Conservation (phyloP, 2,888 invertebrate species). For the Melanophora roralis region DNA sequence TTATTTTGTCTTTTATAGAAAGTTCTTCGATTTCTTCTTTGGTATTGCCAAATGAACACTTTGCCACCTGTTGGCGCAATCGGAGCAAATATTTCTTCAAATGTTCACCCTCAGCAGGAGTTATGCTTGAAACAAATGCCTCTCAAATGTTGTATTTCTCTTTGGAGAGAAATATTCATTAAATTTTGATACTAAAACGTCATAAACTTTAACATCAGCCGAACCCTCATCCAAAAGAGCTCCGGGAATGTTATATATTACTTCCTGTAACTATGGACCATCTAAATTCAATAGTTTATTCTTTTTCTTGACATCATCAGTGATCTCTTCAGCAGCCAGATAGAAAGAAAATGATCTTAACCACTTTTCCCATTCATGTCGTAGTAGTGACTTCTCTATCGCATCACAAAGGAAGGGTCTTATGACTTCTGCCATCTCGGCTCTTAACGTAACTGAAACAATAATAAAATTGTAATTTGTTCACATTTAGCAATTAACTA, state of each 20-base stretch:
- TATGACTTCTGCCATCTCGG: slow-evolving; percentile 47
- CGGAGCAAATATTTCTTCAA: slow-evolving; percentile 68
- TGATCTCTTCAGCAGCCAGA: slow-evolving; percentile 59
- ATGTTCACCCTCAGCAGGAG: slow-evolving; percentile 62
- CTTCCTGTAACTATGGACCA: slow-evolving; percentile 58
- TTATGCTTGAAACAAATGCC: slow-evolving; percentile 67
- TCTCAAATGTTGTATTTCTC: slow-evolving; percentile 65
- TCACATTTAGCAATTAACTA: slow-evolving; percentile 16
- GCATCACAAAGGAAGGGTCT: slow-evolving; percentile 59
- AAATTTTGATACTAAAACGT: slow-evolving; percentile 55
- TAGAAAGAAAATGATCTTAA: slow-evolving; percentile 52
- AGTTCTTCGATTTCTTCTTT: slow-evolving; percentile 46
- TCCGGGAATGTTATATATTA: slow-evolving; percentile 58
- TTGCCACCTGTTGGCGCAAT: slow-evolving; percentile 39
- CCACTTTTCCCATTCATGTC: slow-evolving; percentile 62
- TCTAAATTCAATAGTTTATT: slow-evolving; percentile 56
- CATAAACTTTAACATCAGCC: slow-evolving; percentile 45
- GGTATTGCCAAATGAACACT: slow-evolving; percentile 44
- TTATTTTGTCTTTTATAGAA: slow-evolving; percentile 51
- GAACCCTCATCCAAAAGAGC: slow-evolving; percentile 35
- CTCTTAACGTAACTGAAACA: too few species aligned
- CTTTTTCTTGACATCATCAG: slow-evolving; percentile 44
- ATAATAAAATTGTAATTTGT: slow-evolving; percentile 13
- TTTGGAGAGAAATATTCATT: slow-evolving; percentile 60
- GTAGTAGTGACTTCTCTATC: slow-evolving; percentile 57